Evolutionary conservation across 2,888 invertebrate species (phyloP).

Genomic region (Agrotis clavis): DNA sequence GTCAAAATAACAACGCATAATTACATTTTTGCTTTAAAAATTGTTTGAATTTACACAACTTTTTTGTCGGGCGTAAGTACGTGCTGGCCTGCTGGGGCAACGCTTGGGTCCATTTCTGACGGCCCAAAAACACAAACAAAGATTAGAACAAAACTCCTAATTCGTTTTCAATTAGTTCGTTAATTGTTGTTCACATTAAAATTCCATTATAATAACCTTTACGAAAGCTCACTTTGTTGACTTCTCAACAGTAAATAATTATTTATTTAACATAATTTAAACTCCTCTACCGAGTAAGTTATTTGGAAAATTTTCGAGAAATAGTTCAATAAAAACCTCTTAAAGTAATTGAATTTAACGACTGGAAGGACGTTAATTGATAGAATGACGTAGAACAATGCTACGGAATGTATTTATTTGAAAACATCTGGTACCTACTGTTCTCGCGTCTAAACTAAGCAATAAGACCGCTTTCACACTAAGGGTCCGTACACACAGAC

Average conservation of each 20-base stretch:
- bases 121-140: slow-evolving; percentile 1
- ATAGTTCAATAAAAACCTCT: slow-evolving; percentile 8
- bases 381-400: neutral
- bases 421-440: neutral
- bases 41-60: neutral
- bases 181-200: slow-evolving; percentile 29
- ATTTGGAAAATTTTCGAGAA: slow-evolving; percentile 11
- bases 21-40: neutral
- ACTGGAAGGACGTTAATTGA: neutral
- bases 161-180: slow-evolving; percentile 24
- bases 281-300: neutral
- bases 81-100: too few species aligned
- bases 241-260: neutral
- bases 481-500: too few species aligned
- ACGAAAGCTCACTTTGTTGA: slow-evolving; percentile 17
- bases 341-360: slow-evolving; percentile 5
- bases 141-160: slow-evolving; percentile 6
- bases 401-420: neutral
- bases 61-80: neutral
- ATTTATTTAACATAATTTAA: slow-evolving; percentile 6
- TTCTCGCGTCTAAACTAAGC: neutral
- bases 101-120: neutral
- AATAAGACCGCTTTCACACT: neutral
- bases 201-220: slow-evolving; percentile 7
- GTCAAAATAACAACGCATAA: neutral